Percentiles rank a stretch among this genome's conserved stretches.
Evolutionary conservation across 2,113 vertebrate species (phyloP).

Genomic region (Leuciscus idus): DNA sequence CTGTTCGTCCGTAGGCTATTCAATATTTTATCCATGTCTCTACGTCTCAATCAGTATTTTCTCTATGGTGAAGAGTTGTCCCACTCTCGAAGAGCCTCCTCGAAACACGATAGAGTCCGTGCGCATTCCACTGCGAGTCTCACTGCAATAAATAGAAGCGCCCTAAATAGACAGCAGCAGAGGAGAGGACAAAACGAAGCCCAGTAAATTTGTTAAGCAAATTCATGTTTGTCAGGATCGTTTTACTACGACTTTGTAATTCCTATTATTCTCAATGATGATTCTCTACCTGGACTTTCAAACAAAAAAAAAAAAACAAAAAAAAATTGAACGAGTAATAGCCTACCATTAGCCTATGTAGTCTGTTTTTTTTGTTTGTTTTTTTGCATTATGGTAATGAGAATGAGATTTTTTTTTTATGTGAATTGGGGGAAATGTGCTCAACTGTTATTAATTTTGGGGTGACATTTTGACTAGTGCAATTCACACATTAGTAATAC

Average conservation of each 20-base stretch:
- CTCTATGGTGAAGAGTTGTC: background rate
- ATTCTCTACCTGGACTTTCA: background rate
- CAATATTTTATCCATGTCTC: background rate
- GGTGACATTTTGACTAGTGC: background rate
- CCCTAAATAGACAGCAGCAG: slow-evolving; percentile 75
- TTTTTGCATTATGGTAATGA: background rate
- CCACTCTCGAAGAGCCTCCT: slow-evolving; percentile 36
- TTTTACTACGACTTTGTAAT: background rate
- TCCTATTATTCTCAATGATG: background rate
- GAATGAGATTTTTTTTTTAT: background rate
- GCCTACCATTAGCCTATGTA: background rate
- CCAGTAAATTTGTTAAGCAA: slow-evolving; percentile 17
- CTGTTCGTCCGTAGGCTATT: background rate
- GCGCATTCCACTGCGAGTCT: slow-evolving; percentile 67
- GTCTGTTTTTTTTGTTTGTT: background rate
- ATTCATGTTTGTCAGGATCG: background rate
- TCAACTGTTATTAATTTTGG: background rate
- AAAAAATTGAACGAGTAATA: no score
- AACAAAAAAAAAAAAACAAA: background rate
- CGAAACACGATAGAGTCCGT: slow-evolving; percentile 72
- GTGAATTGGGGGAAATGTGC: background rate
- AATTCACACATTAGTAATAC: background rate
- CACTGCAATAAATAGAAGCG: slow-evolving; percentile 78
- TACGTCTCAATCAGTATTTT: background rate
- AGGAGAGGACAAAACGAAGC: background rate